Evolutionary conservation across 64 coral and sea anemone species (phyloP), one percentile per base, ranked within the genome.

Genomic region (Stichodactyla mertensii): DNA sequence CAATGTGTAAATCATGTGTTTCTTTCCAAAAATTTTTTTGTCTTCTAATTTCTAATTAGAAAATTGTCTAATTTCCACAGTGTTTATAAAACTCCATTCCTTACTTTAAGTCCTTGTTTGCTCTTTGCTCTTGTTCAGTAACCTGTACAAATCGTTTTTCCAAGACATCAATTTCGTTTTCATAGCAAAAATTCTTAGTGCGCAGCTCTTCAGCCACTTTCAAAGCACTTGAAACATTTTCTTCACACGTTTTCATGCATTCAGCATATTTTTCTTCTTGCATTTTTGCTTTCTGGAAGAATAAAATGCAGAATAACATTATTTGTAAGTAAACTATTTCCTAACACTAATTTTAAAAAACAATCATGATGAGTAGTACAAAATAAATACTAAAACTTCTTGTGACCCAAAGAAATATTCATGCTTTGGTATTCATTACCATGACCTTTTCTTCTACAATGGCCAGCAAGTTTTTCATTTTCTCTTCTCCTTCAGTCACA

Each of bases 231-330:
- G 54, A 81, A 77, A 93, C 81, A 55, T 97, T 90, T 4, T 89
- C 60, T 84, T 67, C 81, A 74, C 64, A 90, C 11, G 56, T 54
- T 53, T 90, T 77, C 4, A 90, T 64, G 56, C 83, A 87, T 83
- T 59, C 85, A 78, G 86, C 71, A n/a, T 92, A 69, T 57, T 97
- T 89, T n/a, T 97, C 61, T 52, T 89, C 81, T 59, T 89, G 61
- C 12, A 55, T 82, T 74, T 93, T 84, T 57, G 31, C 80, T 97
- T 82, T 97, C 94, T 97, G 36, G 36, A 45, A 45, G 3, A 67
- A 52, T 56, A 69, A 89, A 83, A 53, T 18, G 16, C 4, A 15
- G 19, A 64, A 16, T 59, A 59, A 59, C 57, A 59, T 10, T 10
- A 59, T 45, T 3, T 45, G 36, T 2, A 59, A 4, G 15, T 59